A percentile compares a stretch with the other conserved stretches of the same genome.
These are phyloP conservation scores for Pyrrhosoma nymphula DNA, from an alignment of 2,888 invertebrate species.

Conservation along the genomic window DNA sequence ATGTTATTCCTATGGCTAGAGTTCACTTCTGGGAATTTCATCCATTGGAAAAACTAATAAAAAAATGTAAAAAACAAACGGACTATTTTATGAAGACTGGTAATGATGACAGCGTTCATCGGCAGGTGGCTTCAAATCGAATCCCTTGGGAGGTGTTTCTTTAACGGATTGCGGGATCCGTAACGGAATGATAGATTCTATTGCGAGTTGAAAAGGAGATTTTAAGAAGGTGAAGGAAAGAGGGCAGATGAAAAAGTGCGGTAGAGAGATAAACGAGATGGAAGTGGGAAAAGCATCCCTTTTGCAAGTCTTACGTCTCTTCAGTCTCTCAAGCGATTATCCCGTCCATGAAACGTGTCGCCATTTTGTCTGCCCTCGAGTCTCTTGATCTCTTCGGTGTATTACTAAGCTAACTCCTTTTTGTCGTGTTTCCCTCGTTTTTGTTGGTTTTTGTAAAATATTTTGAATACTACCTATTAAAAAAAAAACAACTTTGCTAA, in stretches of 20 bases:
- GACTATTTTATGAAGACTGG: slow-evolving; percentile 20
- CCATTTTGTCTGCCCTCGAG: slow-evolving; percentile 42
- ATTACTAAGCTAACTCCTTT: neutral
- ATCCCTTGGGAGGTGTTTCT: neutral
- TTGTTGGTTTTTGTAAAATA: slow-evolving; percentile 1
- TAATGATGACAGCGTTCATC: slow-evolving; percentile 27
- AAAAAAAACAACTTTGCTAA: neutral
- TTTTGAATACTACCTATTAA: neutral
- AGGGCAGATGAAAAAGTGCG: slow-evolving; percentile 39
- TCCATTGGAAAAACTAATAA: neutral
- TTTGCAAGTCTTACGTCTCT: neutral
- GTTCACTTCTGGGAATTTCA: neutral
- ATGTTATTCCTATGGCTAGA: neutral
- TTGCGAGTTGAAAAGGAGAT: neutral
- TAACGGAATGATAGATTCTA: neutral
- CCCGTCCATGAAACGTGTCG: slow-evolving; percentile 63
- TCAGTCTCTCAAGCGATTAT: slow-evolving; percentile 35
- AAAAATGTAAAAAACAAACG: neutral
- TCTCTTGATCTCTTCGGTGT: slow-evolving; percentile 12
- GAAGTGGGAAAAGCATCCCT: neutral
- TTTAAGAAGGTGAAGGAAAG: neutral
- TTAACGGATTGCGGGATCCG: neutral
- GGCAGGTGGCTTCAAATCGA: slow-evolving; percentile 25
- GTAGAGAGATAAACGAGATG: neutral
- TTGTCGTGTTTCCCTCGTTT: slow-evolving; percentile 5